Evolutionary conservation across 2,113 vertebrate genomes (phyloP), one percentile per base, ranked within the genome.

Genomic region (Rana temporaria): DNA sequence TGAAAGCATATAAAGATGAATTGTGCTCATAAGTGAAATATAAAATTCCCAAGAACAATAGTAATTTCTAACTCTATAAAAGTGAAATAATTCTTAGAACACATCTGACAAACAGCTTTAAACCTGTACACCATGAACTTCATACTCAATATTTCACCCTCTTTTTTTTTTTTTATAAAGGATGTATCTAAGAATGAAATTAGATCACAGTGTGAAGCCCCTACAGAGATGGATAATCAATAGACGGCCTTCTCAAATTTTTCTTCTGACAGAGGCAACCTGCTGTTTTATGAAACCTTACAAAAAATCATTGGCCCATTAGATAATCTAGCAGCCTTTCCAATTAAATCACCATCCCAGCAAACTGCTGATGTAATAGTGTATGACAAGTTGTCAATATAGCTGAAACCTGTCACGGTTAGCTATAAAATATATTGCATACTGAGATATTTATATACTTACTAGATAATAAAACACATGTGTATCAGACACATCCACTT

Each of bases 281-380:
- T 42, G 77, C 77, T 79, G 65, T 68, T 79, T 79, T 67, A 55
- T 79, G 53, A 79, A 79, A 42, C 56, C 32, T n/a, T 59, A 68
- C 64, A 69, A 79, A 68, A 48, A 79, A 75, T 75, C 72, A 75
- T 75, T 79, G 64, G 65, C 59, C 77, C 65, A 79, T 79, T 79
- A 79, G 77, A 79, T 79, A 79, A 67, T 79, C 64, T 42, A 38
- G 77, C 64, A 67, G 77, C 65, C 77, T 12, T 67, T 79, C 85
- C 85, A 72, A 86, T 88, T 90, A 85, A 86, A 87, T 87, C 85
- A 84, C 84, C 78, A 6, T 81, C 0, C 59, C 66, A 86, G 71
- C 86, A 84, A 84, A 84, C 84, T 38, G 56, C 85, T 90, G 88
- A 90, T 86, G 88, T 90, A 89, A 90, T 90, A 87, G 85, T 84